Base-by-base conservation (phyloP, 2,797 vertebrate species). In the Macropus fuliginosus region DNA sequence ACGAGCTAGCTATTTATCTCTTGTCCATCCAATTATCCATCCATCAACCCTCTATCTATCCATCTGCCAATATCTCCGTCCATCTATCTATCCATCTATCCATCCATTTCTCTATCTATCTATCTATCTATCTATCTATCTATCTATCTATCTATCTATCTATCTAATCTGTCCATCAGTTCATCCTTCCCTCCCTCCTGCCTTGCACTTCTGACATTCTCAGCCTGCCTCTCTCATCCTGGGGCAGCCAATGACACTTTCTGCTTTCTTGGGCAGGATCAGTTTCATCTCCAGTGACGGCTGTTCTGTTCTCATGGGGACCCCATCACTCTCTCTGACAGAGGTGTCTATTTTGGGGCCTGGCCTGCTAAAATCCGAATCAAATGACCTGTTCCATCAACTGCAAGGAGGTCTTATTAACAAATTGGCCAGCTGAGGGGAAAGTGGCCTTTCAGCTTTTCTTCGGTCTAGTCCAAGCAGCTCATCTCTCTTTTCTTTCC, bases 121-220 rank as follows among this genome's bases (percentile, higher is more conserved):
- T 29, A 1, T 59, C 57, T 31, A 29, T 59, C 57, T 29, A 11
- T 28, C 2, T 59, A 10, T 9, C 27, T 9, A 1, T 59, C 28
- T 29, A 8, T 59, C 28, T 1, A 29, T 34, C 31, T 59, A 9
- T 59, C 57, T 31, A 1, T 57, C 11, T 31, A 9, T 62, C 29
- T 34, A 14, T 66, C 62, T 0, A 2, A 11, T 62, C 29, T 34
- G 34, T 66, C 62, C 0, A 2, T 0, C 34, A 27, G 0, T 66
- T 5, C 18, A 14, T 66, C 62, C 5, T 0, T 74, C 11, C n/a
- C n/a, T 74, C 16, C n/a, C n/a, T 74, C 66, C 10, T 74, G 16
- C 16, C 16, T 74, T 74, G n/a, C n/a, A n/a, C 1, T 74, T 74
- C 66, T 40, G 62, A n/a, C 16, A 8, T 74, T 66, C 16, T 0